Evolutionary conservation across 2,113 vertebrate species (phyloP), one percentile per base, ranked within the genome.

Genomic region (Coptodon bakossiorum): DNA sequence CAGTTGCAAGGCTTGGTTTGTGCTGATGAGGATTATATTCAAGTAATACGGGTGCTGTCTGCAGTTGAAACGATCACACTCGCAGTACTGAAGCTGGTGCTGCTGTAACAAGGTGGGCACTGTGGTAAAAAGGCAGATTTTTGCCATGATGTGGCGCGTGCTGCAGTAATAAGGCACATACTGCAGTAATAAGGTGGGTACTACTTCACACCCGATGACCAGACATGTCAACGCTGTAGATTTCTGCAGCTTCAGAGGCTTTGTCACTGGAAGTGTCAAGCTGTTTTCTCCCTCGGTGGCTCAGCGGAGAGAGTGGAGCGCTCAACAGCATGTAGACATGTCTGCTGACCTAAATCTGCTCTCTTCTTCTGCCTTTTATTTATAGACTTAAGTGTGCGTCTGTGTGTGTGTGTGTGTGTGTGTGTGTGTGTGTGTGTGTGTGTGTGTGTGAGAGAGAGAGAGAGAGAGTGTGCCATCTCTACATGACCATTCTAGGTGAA

Each of bases 341-440:
- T 95, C 93, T 93, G 92, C 86, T 94, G 95, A 94, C 94, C 94
- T 93, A 94, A 93, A 93, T 95, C 94, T 94, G 91, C 93, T 93
- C 87, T 84, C 87, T 93, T 94, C 90, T 91, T 91, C 87, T 90
- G 85, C 90, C 82, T 91, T 94, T 93, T 94, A 91, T 94, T 95
- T 91, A 90, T 93, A 92, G 92, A 89, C 87, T 82, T 86, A 86
- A 80, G 56, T 81, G 86, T 89, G 88, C 38, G 78, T 63, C 57
- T 57, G 16, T 68, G 57, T 81, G 71, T 83, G 83, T 71, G 80
- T 31, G 80, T 79, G 81, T 8, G 48, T 84, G 84, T 57, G 52
- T 24, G n/a, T 9, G 50, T 0, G 17, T 0, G 12, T 86, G 61
- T 50, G 13, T 84, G 50, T 85, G 53, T 81, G 82, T 57, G 34